phyloP scores from a whole-genome alignment of 1,140 invertebrate genomes.

The Cydia amplana region DNA sequence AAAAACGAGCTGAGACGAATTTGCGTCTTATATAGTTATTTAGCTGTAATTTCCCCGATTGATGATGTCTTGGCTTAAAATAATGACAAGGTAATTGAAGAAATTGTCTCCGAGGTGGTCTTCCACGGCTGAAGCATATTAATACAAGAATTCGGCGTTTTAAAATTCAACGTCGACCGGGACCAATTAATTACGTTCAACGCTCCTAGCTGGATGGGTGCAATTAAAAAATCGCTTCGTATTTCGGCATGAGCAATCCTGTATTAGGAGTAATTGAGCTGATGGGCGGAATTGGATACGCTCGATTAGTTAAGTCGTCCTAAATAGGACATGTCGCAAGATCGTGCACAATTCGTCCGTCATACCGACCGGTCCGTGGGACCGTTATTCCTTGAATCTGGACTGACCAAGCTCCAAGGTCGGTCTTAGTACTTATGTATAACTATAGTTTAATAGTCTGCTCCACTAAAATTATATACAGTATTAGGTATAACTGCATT shows the following conservation, averaged over 20 bases:
- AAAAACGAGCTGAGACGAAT: background rate
- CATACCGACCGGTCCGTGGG: constrained; percentile 22
- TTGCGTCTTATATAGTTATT: background rate
- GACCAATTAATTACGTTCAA: constrained; percentile 53
- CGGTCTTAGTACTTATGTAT: background rate
- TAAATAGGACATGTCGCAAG: constrained; percentile 61
- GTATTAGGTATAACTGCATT: too few relatives aligned
- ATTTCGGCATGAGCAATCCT: constrained; percentile 66
- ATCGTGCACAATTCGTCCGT: constrained; percentile 33
- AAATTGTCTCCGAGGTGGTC: constrained; percentile 29
- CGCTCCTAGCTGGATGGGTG: constrained; percentile 39
- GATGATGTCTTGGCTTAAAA: background rate
- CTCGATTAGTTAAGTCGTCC: constrained; percentile 70
- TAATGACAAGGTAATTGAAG: constrained; percentile 15
- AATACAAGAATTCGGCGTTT: constrained; percentile 36
- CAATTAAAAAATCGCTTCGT: constrained; percentile 71
- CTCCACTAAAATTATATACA: background rate
- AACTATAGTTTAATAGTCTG: too few relatives aligned
- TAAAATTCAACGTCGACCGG: constrained; percentile 37
- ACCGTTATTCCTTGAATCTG: constrained; percentile 24
- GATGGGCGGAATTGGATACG: constrained; percentile 73
- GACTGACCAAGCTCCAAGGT: constrained; percentile 15
- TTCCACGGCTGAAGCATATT: constrained; percentile 1
- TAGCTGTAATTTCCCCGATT: background rate
- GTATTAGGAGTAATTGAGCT: constrained; percentile 73